Evolutionary conservation across 2,113 vertebrate species (phyloP).

Genomic region (Sphaerodactylus townsendi): DNA sequence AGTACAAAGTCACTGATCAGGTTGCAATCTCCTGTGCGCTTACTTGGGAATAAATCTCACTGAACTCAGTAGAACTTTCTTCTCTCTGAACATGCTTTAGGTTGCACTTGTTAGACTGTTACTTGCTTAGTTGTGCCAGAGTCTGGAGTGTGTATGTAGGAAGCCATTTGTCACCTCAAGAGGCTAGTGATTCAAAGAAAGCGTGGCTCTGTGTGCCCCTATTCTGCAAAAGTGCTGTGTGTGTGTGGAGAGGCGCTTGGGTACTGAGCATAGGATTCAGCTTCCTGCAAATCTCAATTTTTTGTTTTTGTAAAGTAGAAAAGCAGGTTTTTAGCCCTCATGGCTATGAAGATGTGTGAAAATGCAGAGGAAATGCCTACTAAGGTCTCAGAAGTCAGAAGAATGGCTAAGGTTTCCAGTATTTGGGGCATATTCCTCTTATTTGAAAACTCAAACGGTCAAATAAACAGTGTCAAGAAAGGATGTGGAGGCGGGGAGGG

Average conservation of each 20-base stretch:
- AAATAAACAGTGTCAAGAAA: background rate
- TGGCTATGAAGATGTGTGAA: background rate
- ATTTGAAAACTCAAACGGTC: background rate
- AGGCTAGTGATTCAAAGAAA: background rate
- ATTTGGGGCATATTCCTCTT: background rate
- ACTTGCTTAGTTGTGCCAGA: background rate
- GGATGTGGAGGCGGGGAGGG: too few relatives aligned
- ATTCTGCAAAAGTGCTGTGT: background rate
- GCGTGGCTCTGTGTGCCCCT: background rate
- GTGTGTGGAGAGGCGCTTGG: background rate
- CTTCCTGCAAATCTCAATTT: background rate
- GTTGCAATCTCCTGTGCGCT: background rate
- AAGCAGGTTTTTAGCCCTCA: background rate
- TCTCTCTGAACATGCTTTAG: background rate
- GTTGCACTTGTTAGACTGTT: background rate
- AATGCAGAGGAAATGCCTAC: too few relatives aligned
- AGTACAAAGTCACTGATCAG: background rate
- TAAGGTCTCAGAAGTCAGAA: background rate
- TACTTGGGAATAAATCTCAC: background rate
- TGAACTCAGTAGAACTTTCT: background rate
- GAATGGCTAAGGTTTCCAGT: background rate
- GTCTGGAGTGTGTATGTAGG: background rate
- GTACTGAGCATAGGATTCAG: background rate
- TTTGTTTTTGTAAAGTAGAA: background rate
- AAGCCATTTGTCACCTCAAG: too few relatives aligned